Conservation (phyloP, 2,113 vertebrate species). For the Delphinapterus leucas region DNA sequence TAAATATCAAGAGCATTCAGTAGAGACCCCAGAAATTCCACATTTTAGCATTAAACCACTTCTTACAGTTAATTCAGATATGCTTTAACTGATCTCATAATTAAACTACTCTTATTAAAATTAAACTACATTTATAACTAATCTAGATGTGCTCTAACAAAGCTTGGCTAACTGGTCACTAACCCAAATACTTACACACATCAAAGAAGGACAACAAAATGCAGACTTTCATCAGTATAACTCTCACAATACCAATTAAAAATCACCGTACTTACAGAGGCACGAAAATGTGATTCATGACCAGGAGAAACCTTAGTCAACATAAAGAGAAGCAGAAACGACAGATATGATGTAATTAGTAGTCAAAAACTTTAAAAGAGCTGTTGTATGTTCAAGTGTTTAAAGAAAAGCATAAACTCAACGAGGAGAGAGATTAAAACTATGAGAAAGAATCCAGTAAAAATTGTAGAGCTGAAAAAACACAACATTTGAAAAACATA, state of each 20-base stretch:
- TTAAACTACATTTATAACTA: not conserved
- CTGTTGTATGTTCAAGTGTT: not conserved
- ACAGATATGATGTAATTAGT: not conserved
- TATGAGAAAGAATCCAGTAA: not conserved
- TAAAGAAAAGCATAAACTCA: not conserved
- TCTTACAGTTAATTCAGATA: not conserved
- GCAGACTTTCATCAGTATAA: not conserved
- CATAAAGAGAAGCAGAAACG: not conserved
- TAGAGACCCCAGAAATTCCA: not conserved
- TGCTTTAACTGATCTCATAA: not conserved
- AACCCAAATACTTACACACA: not conserved
- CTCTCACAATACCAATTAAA: not conserved
- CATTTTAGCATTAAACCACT: not conserved
- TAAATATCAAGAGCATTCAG: not conserved
- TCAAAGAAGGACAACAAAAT: not conserved
- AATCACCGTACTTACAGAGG: not conserved
- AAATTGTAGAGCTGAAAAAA: slow-evolving; percentile 1
- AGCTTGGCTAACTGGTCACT: not conserved
- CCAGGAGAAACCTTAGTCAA: not conserved
- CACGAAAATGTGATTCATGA: not conserved
- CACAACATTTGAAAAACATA: not conserved
- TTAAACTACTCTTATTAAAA: not conserved
- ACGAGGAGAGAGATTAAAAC: not conserved
- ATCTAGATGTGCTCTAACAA: not conserved
- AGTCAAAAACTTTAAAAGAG: not conserved